These are phyloP conservation scores for Rhizomys pruinosus DNA, from an alignment of 2,113 vertebrate genomes.

Conservation along the genomic window DNA sequence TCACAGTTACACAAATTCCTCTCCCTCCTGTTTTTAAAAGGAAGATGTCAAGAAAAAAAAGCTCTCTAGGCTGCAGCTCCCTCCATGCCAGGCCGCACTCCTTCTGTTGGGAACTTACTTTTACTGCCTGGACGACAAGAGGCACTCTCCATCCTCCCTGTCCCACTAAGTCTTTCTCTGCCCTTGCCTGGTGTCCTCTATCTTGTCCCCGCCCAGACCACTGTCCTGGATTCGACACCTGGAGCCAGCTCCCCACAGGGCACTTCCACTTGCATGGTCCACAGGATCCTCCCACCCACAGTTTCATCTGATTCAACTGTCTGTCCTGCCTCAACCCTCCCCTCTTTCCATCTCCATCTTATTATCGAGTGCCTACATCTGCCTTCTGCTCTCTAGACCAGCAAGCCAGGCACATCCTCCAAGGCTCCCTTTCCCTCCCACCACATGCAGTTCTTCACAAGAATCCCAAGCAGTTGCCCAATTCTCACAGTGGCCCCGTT, in stretches of 20 bases:
- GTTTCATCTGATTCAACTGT: background rate
- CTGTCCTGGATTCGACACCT: background rate
- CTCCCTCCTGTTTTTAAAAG: background rate
- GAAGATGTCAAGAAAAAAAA: background rate
- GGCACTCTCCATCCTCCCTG: background rate
- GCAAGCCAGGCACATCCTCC: background rate
- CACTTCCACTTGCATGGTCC: background rate
- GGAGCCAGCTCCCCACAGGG: background rate
- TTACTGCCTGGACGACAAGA: background rate
- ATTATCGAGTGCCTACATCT: background rate
- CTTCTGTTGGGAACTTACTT: background rate
- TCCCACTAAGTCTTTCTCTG: background rate
- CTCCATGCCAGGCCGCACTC: background rate
- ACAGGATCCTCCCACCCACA: background rate
- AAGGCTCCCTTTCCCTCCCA: background rate
- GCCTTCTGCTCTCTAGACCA: background rate
- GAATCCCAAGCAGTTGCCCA: slow-evolving; percentile 27
- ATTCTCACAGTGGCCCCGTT: slow-evolving; percentile 21
- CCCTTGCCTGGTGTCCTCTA: background rate
- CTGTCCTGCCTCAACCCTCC: background rate
- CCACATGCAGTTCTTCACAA: background rate
- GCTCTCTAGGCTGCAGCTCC: background rate
- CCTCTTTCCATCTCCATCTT: background rate
- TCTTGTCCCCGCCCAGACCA: background rate
- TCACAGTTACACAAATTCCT: background rate